Percentiles rank a stretch among this genome's conserved stretches.
Conservation (phyloP, 2,113 vertebrate species). For the Ameiurus melas region DNA sequence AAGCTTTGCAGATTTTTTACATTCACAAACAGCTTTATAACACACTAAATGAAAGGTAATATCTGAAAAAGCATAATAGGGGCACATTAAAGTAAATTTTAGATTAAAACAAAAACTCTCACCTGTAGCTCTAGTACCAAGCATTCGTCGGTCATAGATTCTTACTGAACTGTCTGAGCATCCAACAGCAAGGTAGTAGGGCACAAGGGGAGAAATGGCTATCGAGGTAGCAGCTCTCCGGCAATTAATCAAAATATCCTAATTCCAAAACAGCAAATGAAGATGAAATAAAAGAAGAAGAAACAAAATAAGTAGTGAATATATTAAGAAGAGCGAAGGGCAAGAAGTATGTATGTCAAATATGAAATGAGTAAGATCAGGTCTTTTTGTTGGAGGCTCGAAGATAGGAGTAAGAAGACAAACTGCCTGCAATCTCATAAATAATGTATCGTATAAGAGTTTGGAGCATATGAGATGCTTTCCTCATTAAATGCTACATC, state of each 20-base stretch:
- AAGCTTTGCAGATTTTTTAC: too few species aligned
- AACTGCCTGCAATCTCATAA: not conserved
- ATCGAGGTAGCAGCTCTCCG: constrained; percentile 95
- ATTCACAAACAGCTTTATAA: too few species aligned
- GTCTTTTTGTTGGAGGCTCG: not conserved
- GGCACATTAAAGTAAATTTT: not conserved
- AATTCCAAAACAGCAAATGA: constrained; percentile 43
- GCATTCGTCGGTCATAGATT: constrained; percentile 95
- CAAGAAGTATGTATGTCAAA: not conserved
- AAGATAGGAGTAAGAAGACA: not conserved
- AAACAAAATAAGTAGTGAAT: not conserved
- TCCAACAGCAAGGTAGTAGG: constrained; percentile 94
- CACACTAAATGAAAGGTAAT: too few species aligned
- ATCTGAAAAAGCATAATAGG: too few species aligned
- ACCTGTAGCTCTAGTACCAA: constrained; percentile 95
- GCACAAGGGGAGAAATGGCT: constrained; percentile 91
- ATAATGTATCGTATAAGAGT: not conserved
- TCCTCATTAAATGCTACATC: not conserved
- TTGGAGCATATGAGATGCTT: not conserved
- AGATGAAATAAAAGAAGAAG: not conserved
- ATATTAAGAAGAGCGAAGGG: not conserved
- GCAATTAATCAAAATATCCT: constrained; percentile 99
- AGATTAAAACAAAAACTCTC: constrained; percentile 16
- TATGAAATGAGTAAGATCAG: not conserved
- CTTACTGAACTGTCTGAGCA: constrained; percentile 98